Conservation (phyloP, 1,140 invertebrate genomes). For the Triops cancriformis region DNA sequence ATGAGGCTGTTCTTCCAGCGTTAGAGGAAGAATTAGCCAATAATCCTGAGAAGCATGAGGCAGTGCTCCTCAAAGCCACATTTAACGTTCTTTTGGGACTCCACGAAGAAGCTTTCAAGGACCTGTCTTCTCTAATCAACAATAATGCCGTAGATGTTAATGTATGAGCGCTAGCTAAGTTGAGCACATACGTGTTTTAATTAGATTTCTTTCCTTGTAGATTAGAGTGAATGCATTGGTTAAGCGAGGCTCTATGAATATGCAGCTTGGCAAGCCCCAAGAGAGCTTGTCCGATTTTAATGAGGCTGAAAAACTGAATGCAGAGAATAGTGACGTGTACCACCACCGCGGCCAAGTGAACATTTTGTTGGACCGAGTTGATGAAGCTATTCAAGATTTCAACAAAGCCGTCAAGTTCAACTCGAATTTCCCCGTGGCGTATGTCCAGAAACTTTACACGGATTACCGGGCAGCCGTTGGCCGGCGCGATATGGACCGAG, state of each 20-base stretch:
- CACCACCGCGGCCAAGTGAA: constrained; percentile 69
- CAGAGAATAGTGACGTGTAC: constrained; percentile 75
- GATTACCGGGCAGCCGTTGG: constrained; percentile 60
- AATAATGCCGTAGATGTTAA: constrained; percentile 48
- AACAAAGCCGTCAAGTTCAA: constrained; percentile 69
- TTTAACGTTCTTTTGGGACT: constrained; percentile 68
- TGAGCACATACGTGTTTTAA: constrained; percentile 13
- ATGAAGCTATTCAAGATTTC: constrained; percentile 72
- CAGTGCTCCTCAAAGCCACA: constrained; percentile 67
- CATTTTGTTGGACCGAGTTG: constrained; percentile 66
- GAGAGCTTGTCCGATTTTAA: constrained; percentile 68
- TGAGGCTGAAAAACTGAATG: constrained; percentile 60
- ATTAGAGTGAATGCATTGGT: constrained; percentile 78
- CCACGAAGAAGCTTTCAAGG: constrained; percentile 57
- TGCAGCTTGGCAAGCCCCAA: constrained; percentile 65
- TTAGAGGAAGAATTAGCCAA: constrained; percentile 50
- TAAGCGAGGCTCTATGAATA: constrained; percentile 71
- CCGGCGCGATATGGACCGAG: constrained; percentile 46
- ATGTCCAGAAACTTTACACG: constrained; percentile 78
- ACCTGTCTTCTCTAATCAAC: constrained; percentile 57
- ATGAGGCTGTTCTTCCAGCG: constrained; percentile 63
- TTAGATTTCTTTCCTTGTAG: constrained; percentile 32
- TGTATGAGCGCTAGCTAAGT: constrained; percentile 32
- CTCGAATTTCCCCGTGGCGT: constrained; percentile 69
- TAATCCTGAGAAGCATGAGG: constrained; percentile 48